These are phyloP conservation scores for Lepidotrigona ventralis DNA, from an alignment of 1,140 invertebrate genomes.

Conservation along the genomic window DNA sequence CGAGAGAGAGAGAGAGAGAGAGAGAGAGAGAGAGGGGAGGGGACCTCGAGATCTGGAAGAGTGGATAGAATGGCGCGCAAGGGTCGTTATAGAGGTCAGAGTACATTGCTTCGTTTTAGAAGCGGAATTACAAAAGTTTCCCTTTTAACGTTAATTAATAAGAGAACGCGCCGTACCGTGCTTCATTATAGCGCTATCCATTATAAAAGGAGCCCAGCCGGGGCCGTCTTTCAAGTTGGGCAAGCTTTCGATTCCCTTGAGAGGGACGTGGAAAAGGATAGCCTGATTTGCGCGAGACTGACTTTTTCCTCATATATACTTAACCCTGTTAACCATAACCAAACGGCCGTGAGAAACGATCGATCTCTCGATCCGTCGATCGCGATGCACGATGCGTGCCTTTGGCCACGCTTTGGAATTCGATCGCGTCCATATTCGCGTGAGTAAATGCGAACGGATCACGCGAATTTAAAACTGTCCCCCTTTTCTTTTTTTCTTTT, in stretches of 20 bases:
- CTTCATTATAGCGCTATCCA: constrained; percentile 61
- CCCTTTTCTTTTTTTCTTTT: neutral
- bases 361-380: constrained; percentile 41
- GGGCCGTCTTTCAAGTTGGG: constrained; percentile 39
- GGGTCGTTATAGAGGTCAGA: constrained; percentile 43
- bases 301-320: constrained; percentile 56
- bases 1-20: constrained; percentile 1
- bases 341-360: constrained; percentile 45
- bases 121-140: constrained; percentile 65
- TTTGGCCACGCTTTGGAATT: constrained; percentile 28
- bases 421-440: constrained; percentile 37
- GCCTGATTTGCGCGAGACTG: constrained; percentile 54
- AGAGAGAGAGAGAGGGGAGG: no score
- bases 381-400: constrained; percentile 23
- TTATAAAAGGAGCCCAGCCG: constrained; percentile 48
- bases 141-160: constrained; percentile 67
- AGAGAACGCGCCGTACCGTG: constrained; percentile 57
- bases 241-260: constrained; percentile 60
- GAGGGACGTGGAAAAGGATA: constrained; percentile 42
- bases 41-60: neutral
- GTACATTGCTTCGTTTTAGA: constrained; percentile 48
- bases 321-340: constrained; percentile 67
- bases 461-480: neutral
- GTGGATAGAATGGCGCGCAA: neutral
- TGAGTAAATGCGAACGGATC: constrained; percentile 8